A percentile compares a stretch with the other conserved stretches of the same genome.
phyloP scores from a whole-genome alignment of 2,797 vertebrate species.

The Mionectes olivaceus region DNA sequence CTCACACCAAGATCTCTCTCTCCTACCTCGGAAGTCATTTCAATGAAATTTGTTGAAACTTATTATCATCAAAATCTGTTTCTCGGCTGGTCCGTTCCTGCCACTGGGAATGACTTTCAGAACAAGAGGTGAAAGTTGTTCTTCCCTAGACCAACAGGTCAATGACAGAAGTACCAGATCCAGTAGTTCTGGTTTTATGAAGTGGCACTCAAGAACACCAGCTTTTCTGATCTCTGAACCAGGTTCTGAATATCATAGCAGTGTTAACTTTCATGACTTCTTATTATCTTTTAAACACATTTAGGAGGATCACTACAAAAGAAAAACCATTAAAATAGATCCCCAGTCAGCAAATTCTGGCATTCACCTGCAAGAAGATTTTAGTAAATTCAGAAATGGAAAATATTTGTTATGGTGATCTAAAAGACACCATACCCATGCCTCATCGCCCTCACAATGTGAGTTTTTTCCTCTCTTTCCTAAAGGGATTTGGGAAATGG shows the following conservation, averaged over 20 bases:
- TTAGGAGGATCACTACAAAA: background rate
- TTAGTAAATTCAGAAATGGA: background rate
- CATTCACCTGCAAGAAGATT: background rate
- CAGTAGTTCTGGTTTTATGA: background rate
- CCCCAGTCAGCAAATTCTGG: background rate
- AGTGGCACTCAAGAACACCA: background rate
- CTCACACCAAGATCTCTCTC: background rate
- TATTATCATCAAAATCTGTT: background rate
- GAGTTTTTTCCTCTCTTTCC: background rate
- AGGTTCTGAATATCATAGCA: background rate
- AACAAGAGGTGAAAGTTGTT: background rate
- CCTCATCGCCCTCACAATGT: background rate
- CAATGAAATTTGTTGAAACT: background rate
- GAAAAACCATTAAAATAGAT: background rate
- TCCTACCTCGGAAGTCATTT: background rate
- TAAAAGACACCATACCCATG: background rate
- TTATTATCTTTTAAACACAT: background rate
- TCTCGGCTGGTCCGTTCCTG: background rate
- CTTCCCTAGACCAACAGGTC: background rate
- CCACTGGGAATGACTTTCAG: background rate
- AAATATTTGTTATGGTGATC: background rate
- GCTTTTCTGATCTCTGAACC: background rate
- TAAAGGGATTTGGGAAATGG: conserved; percentile 50
- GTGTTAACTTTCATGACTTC: background rate
- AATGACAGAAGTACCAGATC: background rate